Evolutionary conservation across 1,140 invertebrate genomes (phyloP), one percentile per base, ranked within the genome.

Genomic region (Neelides sp.): DNA sequence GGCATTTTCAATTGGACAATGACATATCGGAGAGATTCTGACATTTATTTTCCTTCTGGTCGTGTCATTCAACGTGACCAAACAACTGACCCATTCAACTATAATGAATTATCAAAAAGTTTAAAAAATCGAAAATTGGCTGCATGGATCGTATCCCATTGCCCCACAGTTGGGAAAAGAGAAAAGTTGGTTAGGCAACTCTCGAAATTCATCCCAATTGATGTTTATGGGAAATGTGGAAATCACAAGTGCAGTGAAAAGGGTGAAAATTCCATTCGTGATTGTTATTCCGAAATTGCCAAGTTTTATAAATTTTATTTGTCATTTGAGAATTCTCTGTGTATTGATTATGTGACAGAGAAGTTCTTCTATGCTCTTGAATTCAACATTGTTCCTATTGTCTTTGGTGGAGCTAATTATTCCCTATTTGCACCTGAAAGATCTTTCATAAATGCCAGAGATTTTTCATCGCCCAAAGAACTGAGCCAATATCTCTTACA

Each of bases 271-370:
- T 15, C 47, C 42, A 50, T 8, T 32, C 50, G 19, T 61, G n/a
- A n/a, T n/a, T n/a, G n/a, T n/a, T n/a, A n/a, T n/a, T n/a, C n/a
- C n/a, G n/a, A n/a, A n/a, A n/a, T n/a, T n/a, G n/a, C n/a, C n/a
- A 79, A 74, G 40, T 84, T 93, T 40, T 97, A 97, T 69, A 97
- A 97, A 66, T 97, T 98, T 71, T 97, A 97, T 68, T 72, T 97
- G 32, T 85, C 92, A 0, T 96, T 97, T 64, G 90, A 94, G 69
- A 97, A 97, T 68, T 90, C 90, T 0, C 91, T 96, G 61, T 97
- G 93, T 66, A 76, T 78, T 43, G 90, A 96, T 67, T 97, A 97
- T 65, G 86, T 95, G 35, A 96, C 92, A 0, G 92, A 96, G 65
- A 97, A 97, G 65, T 89, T 94, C 64, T 95, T 88, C 64, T 58